Percentiles rank a stretch among this genome's conserved stretches.
phyloP scores from a whole-genome alignment of 2,797 vertebrate genomes.

The Cyclura pinguis region DNA sequence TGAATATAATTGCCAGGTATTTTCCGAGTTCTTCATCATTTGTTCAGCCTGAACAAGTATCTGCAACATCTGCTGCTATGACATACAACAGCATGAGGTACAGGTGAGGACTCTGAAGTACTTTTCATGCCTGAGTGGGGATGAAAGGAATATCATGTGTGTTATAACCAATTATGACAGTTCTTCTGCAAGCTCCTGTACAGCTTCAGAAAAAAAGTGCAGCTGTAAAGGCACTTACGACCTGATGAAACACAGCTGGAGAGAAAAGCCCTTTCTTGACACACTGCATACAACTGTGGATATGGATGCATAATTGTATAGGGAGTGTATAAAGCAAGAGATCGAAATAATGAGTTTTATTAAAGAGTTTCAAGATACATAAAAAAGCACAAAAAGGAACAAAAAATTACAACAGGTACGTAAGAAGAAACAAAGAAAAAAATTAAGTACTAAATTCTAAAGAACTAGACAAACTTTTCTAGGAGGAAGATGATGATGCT shows the following conservation, averaged over 20 bases:
- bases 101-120: not conserved
- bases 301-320: not conserved
- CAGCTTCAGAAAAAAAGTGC: not conserved
- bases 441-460: too few species aligned
- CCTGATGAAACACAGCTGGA: not conserved
- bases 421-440: too few species aligned
- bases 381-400: too few species aligned
- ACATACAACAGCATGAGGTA: not conserved
- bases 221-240: not conserved
- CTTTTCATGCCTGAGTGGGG: not conserved
- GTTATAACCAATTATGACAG: not conserved
- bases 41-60: not conserved
- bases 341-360: too few species aligned
- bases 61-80: not conserved
- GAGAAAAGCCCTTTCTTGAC: not conserved
- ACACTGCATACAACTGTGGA: not conserved
- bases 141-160: not conserved
- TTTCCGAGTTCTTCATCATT: not conserved
- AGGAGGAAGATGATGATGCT: too few species aligned
- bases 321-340: not conserved
- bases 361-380: too few species aligned
- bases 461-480: too few species aligned
- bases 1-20: not conserved
- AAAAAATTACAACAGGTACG: too few species aligned
- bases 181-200: not conserved